These are phyloP conservation scores for Sylvia borin DNA, from an alignment of 2,797 vertebrate species.

Conservation along the genomic window DNA sequence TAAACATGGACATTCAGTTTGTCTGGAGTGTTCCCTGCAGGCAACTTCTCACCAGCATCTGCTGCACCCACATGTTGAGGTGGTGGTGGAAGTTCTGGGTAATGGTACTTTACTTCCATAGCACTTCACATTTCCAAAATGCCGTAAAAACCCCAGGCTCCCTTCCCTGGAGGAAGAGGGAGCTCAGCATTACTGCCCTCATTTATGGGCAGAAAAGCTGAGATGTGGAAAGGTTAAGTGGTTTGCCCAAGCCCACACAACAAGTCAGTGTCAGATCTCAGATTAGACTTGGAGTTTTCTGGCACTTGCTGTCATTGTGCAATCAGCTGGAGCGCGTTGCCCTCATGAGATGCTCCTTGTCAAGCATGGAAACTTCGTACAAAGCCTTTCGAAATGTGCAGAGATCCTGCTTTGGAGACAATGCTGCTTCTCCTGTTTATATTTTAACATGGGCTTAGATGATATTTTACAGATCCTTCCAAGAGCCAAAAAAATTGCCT, in stretches of 20 bases:
- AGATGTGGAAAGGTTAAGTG: slow-evolving; percentile 31
- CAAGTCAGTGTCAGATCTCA: slow-evolving; percentile 29
- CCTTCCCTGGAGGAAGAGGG: neutral
- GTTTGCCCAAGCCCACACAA: slow-evolving; percentile 34
- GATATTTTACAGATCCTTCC: neutral
- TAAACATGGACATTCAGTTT: neutral
- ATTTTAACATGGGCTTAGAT: neutral
- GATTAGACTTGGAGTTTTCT: slow-evolving; percentile 29
- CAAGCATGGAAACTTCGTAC: neutral
- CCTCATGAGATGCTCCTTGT: neutral
- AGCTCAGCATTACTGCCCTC: neutral
- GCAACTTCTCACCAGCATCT: neutral
- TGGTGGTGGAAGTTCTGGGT: slow-evolving; percentile 1
- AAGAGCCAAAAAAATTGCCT: neutral
- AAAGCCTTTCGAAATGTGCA: neutral
- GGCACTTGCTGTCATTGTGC: slow-evolving; percentile 8
- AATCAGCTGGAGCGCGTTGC: neutral
- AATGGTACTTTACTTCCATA: neutral
- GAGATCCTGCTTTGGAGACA: neutral
- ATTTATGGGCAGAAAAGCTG: slow-evolving; percentile 41
- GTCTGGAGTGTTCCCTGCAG: neutral
- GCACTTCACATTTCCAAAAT: slow-evolving; percentile 41
- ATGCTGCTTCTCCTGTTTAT: neutral
- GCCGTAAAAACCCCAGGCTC: neutral
- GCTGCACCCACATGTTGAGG: neutral